Base-by-base conservation (phyloP, 2,113 vertebrate genomes). In the Larimichthys polyactis region DNA sequence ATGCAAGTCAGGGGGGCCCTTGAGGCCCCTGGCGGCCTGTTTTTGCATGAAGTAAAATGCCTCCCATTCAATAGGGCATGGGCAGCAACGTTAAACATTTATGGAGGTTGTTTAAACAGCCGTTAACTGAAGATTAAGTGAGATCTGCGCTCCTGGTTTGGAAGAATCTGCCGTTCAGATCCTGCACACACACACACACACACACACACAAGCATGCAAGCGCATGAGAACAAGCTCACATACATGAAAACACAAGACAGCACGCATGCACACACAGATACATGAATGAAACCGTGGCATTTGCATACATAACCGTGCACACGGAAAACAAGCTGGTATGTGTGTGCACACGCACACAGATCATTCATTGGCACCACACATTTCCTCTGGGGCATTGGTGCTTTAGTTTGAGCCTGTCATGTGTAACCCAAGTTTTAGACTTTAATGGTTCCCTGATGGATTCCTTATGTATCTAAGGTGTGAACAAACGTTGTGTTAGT, bases 71-170 rank as follows among this genome's bases (percentile, higher is more conserved):
- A 89, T 69, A 68, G 72, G 86, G 66, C 72, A 83, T 36, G 83
- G 58, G 78, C 88, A 85, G 87, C 87, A 75, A 57, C 64, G 78
- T 86, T 92, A 89, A 90, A 91, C 91, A 86, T 94, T 93, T 90
- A 89, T 89, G 86, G 89, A 85, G 90, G 74, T 90, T 94, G 92
- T 94, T 94, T 95, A 94, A 95, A 95, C 93, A 94, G 90, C 87
- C 71, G 82, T 93, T 93, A 93, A 95, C 91, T 93, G 87, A 75
- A 90, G 92, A 94, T 94, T 94, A 93, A 91, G 77, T 78, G 85
- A 90, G 89, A 94, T 94, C 87, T 89, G 85, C 44, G 69, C 87
- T 75, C 43, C 83, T 75, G 71, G 82, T 76, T 66, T 69, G 68
- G 79, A 87, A 78, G 70, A 89, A 89, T 92, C 81, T 83, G 70